Conservation (phyloP, 2,888 invertebrate species). For the Ophion slaviceki region DNA sequence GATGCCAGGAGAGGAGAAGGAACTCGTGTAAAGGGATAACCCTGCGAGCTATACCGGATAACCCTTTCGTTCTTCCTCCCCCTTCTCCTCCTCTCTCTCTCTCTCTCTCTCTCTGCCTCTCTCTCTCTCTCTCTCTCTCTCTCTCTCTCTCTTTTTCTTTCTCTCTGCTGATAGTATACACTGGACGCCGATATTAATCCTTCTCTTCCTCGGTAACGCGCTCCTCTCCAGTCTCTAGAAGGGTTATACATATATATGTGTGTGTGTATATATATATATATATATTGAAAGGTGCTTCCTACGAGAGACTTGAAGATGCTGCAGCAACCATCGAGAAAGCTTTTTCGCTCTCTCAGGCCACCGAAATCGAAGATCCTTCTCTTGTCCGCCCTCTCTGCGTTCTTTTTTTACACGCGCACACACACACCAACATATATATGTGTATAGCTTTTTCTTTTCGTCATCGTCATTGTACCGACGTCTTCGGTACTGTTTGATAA, state of each 20-base stretch:
- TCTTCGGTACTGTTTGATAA: constrained; percentile 54
- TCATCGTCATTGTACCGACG: constrained; percentile 59
- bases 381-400: constrained; percentile 20
- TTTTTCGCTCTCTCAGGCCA: constrained; percentile 30
- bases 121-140: constrained; percentile 4
- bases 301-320: constrained; percentile 25
- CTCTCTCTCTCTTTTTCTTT: constrained; percentile 7
- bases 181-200: constrained; percentile 68
- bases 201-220: constrained; percentile 68
- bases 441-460: constrained; percentile 41
- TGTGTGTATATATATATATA: background rate
- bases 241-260: background rate
- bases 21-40: constrained; percentile 75
- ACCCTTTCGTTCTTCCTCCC: constrained; percentile 65
- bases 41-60: constrained; percentile 73
- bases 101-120: constrained; percentile 53
- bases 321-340: constrained; percentile 34
- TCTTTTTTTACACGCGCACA: constrained; percentile 22
- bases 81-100: constrained; percentile 17
- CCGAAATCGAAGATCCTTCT: constrained; percentile 58
- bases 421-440: background rate
- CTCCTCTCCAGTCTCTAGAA: constrained; percentile 3
- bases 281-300: constrained; percentile 13
- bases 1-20: constrained; percentile 54
- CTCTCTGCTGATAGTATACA: constrained; percentile 41